Percentiles rank a stretch among this genome's conserved stretches.
Evolutionary conservation across 37 sponge, comb jelly and placozoan species (phyloP).

Genomic region (Amphimedon queenslandica): DNA sequence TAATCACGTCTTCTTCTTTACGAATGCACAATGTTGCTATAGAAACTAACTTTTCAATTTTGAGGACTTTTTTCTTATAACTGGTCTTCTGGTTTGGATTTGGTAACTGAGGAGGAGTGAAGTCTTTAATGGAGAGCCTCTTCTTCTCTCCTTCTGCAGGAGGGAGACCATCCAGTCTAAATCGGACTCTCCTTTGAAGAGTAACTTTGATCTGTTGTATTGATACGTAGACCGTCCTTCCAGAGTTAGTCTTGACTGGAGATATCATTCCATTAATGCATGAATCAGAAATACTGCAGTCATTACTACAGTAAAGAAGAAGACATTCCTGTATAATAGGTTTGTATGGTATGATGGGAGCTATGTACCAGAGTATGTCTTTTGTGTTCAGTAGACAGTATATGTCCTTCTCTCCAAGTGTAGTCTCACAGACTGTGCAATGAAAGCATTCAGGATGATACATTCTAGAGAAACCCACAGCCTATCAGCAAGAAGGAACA

Average conservation of each 20-base stretch:
- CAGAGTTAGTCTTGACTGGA: background rate
- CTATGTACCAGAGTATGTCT: slow-evolving; percentile 37
- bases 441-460: slow-evolving; percentile 82
- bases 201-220: slow-evolving; percentile 17
- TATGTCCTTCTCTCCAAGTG: slow-evolving; percentile 65
- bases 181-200: background rate
- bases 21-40: background rate
- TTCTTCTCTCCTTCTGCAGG: slow-evolving; percentile 9
- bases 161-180: slow-evolving; percentile 47
- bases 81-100: slow-evolving; percentile 24
- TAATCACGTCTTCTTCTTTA: background rate
- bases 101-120: slow-evolving; percentile 35
- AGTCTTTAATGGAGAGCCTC: slow-evolving; percentile 17
- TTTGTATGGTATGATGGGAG: background rate
- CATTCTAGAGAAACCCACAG: slow-evolving; percentile 50
- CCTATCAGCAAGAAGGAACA: too few species aligned
- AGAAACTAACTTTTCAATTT: slow-evolving; percentile 54
- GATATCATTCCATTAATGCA: background rate
- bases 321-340: too few species aligned
- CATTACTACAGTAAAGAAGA: background rate
- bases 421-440: slow-evolving; percentile 48
- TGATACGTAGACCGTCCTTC: background rate
- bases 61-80: slow-evolving; percentile 22
- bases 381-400: slow-evolving; percentile 52
- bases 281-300: background rate